Conservation (phyloP, 2,797 vertebrate genomes). For the Nannoperca obscura region DNA sequence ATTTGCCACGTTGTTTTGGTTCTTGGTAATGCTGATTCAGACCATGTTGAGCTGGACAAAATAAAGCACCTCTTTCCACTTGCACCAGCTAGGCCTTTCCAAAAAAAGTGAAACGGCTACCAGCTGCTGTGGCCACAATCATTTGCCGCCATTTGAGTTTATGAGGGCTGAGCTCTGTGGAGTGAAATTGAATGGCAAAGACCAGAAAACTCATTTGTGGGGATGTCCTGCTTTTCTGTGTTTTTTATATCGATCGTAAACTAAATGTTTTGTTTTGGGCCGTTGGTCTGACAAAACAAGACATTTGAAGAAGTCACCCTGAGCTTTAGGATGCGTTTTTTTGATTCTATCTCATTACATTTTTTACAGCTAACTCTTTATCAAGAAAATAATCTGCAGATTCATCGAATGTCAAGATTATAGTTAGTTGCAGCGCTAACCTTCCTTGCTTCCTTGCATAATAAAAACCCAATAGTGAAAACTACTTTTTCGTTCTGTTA, state of each 20-base stretch:
- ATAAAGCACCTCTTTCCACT: background rate
- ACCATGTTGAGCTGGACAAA: background rate
- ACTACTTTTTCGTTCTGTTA: background rate
- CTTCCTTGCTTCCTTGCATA: background rate
- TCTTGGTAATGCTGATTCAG: background rate
- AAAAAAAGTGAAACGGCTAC: background rate
- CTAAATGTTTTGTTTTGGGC: background rate
- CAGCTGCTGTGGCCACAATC: background rate
- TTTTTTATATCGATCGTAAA: background rate
- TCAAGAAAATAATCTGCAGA: background rate
- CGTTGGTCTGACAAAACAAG: background rate
- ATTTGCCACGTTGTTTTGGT: background rate
- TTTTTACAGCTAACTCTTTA: background rate
- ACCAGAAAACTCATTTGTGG: background rate
- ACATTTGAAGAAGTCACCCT: too few species aligned
- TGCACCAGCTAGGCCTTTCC: background rate
- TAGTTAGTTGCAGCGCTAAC: background rate
- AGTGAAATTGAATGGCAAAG: background rate
- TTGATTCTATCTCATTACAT: too few species aligned
- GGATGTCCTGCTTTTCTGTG: too few species aligned
- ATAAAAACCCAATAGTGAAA: background rate
- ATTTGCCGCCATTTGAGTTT: background rate
- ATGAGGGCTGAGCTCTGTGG: background rate
- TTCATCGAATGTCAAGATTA: background rate
- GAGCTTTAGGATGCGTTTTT: background rate